Evolutionary conservation across 2,113 vertebrate species (phyloP).

Genomic region (Corythaixoides concolor): DNA sequence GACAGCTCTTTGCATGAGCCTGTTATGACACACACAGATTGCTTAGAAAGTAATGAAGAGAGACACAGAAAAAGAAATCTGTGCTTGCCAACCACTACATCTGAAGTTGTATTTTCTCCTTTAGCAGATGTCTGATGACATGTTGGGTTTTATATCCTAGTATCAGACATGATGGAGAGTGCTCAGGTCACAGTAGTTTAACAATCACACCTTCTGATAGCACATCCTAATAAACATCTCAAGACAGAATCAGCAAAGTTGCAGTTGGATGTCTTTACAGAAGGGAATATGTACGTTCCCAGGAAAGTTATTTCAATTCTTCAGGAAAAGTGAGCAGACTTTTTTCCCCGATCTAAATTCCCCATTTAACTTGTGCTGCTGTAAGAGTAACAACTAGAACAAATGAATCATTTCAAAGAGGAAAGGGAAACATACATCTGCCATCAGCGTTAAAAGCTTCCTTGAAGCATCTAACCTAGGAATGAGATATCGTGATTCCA

Average conservation of each 20-base stretch:
- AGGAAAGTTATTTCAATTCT: neutral
- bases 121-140: neutral
- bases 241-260: neutral
- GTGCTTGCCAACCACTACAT: neutral
- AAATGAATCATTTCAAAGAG: neutral
- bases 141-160: neutral
- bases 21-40: neutral
- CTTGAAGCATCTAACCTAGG: neutral
- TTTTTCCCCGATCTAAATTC: neutral
- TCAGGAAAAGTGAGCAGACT: neutral
- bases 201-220: neutral
- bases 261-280: neutral
- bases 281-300: neutral
- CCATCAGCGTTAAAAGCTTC: neutral
- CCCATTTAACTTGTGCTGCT: neutral
- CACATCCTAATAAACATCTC: neutral
- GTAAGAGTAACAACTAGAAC: no score
- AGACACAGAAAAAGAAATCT: neutral
- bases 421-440: neutral
- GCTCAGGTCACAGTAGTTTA: neutral
- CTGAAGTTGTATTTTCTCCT: neutral
- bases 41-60: neutral
- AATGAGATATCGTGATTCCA: neutral
- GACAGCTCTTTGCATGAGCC: neutral
- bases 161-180: neutral